Base-by-base conservation (phyloP, 2,888 invertebrate species). In the Teleogryllus oceanicus region DNA sequence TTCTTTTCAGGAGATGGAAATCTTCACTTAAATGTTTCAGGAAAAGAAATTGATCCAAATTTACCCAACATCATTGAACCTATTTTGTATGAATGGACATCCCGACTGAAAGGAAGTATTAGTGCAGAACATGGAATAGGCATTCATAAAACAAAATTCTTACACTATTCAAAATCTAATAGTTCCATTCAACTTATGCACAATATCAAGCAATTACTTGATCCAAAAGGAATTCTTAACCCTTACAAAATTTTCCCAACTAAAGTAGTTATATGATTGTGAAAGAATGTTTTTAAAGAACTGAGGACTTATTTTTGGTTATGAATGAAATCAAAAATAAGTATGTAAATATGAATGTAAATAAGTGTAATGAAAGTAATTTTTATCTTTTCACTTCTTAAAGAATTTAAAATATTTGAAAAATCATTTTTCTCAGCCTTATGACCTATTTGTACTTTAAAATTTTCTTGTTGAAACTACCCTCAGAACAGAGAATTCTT, bases 111-210 rank as follows among this genome's bases (percentile, higher is more conserved):
- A 13, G 99, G 99, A 2, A 98, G 98, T 84, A 90, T 95, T 5
- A 98, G 97, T 86, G 98, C 99, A 0, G 99, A 99, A 87, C 99
- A 99, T 87, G 99, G 99, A 1, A 92, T 99, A 75, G 99, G 98
- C 0, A 94, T 96, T 85, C 90, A 93, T 80, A 97, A 97, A 86
- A 91, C 92, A 1, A 90, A 94, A 83, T 96, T 92, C 87, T 90
- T 97, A 79, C 91, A 92, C 82, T 92, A 92, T 86, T 94, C 94
- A 80, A 96, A 96, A 87, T 90, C 92, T 62, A 83, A 88, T 24
- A 90, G 91, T n/a, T 92, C 94, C 2, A 89, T 97, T n/a, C 86
- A 89, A 4, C 88, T 96, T 76, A 98, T 98, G 96, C 90, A 89
- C 78, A 88, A 92, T 78, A 86, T 99, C 76, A 99, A 99, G 86